Base-by-base conservation (phyloP, 2,113 vertebrate genomes). In the Motacilla tschutschensis region DNA sequence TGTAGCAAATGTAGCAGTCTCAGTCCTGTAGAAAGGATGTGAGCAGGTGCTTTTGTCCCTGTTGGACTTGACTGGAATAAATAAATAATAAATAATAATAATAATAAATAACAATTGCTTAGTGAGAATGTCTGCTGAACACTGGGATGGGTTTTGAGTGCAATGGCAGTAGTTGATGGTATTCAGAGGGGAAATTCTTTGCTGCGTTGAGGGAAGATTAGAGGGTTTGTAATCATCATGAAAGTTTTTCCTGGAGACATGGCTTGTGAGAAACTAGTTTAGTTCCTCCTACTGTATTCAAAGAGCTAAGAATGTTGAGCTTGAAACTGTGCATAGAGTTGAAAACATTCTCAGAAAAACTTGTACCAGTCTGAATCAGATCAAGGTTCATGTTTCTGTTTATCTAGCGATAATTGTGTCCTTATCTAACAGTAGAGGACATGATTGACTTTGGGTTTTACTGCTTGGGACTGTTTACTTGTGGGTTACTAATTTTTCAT, bases 321-420 rank as follows among this genome's bases (percentile, higher is more conserved):
- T 48, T 83, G 75, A 71, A 79, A 79, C 46, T 43, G 21, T 41
- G 36, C n/a, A 66, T 36, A 47, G 65, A 59, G 28, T 64, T 79
- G 28, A 79, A 88, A 88, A 67, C 40, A 28, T 26, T 33, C 38
- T 72, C 63, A 82, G 74, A 75, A 47, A 78, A 69, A 33, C 28
- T 73, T 60, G 6, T 73, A 72, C 43, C 36, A 14, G 2, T 59
- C 54, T 43, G 75, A 72, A 65, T 84, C n/a, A 40, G 72, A 87
- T 83, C 76, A 88, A 67, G 53, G 84, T 79, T 88, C 72, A 28
- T n/a, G n/a, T 74, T 90, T 84, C 85, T 93, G 82, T 92, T 94
- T 87, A 66, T 80, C 65, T 51, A 87, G 64, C 2, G 3, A 41
- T 78, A 70, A 51, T 55, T 77, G 60, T 63, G 64, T 92, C 89